Percentiles rank a stretch among this genome's conserved stretches.
Conservation (phyloP, 2,113 vertebrate species). For the Nerophis lumbriciformis region DNA sequence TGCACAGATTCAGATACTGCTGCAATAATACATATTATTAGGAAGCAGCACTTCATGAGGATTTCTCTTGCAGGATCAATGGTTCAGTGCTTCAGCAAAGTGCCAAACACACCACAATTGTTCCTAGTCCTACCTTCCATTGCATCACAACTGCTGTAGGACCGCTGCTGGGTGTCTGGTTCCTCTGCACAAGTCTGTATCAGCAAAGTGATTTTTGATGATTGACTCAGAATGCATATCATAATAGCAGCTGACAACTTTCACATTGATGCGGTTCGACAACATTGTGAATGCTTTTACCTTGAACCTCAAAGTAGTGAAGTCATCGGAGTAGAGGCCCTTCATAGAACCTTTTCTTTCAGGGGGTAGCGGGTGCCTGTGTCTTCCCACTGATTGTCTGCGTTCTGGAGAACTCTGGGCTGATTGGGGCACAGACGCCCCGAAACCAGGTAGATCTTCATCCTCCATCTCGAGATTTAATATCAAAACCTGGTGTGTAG, state of each 20-base stretch:
- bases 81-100: too few relatives aligned
- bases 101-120: neutral
- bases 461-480: constrained; percentile 42
- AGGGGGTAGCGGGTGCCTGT: constrained; percentile 14
- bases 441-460: constrained; percentile 5
- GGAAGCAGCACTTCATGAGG: too few relatives aligned
- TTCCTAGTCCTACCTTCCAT: constrained; percentile 75
- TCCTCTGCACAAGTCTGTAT: constrained; percentile 42
- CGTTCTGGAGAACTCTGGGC: constrained; percentile 33
- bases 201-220: constrained; percentile 10
- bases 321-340: constrained; percentile 66
- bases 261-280: too few relatives aligned
- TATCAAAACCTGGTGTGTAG: neutral
- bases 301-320: constrained; percentile 44
- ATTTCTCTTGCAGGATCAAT: too few relatives aligned
- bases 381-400: constrained; percentile 9
- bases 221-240: neutral
- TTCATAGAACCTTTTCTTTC: constrained; percentile 43
- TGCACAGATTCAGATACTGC: too few relatives aligned
- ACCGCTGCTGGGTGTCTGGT: constrained; percentile 49
- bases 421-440: constrained; percentile 32
- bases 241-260: neutral
- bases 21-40: too few relatives aligned
- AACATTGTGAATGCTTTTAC: constrained; percentile 58
- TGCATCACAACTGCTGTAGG: constrained; percentile 50